A percentile compares a stretch with the other conserved stretches of the same genome.
These are phyloP conservation scores for Tapera naevia DNA, from an alignment of 2,797 vertebrate genomes.

Conservation along the genomic window DNA sequence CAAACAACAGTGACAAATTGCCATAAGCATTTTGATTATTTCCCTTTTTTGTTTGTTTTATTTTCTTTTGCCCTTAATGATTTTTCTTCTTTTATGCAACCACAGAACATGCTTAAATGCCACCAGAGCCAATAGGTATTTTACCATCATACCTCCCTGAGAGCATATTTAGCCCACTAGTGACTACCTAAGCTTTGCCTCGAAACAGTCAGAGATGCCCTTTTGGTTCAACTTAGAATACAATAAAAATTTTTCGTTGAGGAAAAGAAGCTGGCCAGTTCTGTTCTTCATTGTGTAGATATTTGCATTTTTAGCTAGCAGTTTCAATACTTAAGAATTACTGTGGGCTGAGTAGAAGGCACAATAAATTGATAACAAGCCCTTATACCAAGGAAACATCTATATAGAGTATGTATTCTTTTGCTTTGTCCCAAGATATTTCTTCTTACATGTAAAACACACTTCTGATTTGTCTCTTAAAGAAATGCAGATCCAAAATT, in stretches of 20 bases:
- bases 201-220: not conserved
- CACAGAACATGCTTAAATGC: not conserved
- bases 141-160: not conserved
- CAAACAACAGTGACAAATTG: not conserved
- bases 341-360: not conserved
- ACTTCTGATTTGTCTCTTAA: not conserved
- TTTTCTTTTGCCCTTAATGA: not conserved
- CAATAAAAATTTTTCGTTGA: not conserved
- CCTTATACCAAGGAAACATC: not conserved
- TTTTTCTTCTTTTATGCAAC: not conserved
- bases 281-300: not conserved
- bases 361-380: not conserved
- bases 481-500: not conserved
- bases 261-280: not conserved
- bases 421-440: not conserved
- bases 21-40: not conserved
- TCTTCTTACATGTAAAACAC: not conserved
- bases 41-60: fast-evolving
- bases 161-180: not conserved
- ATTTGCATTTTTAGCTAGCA: not conserved
- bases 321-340: not conserved
- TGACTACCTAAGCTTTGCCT: not conserved
- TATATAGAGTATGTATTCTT: not conserved
- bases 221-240: not conserved
- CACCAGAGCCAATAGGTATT: not conserved